A percentile compares a stretch with the other conserved stretches of the same genome.
phyloP scores from a whole-genome alignment of 2,888 invertebrate species.

The Odontocolon sp. region DNA sequence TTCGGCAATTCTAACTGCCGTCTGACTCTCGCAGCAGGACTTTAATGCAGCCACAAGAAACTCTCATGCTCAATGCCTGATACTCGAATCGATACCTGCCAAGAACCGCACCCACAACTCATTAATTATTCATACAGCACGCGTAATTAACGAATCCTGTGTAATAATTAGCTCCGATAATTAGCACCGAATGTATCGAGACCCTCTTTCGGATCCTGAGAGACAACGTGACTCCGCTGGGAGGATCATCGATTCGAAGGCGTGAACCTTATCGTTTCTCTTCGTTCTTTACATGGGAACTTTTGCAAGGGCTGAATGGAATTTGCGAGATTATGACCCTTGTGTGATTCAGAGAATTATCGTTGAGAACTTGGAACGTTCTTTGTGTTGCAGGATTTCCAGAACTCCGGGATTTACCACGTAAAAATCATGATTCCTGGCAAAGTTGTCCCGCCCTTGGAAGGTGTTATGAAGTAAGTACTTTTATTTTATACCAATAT shows the following conservation, averaged over 20 bases:
- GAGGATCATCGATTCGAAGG: conserved; percentile 61
- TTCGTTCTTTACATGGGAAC: conserved; percentile 43
- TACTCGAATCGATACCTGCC: conserved; percentile 29
- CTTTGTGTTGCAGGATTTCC: conserved; percentile 80
- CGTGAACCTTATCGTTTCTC: conserved; percentile 56
- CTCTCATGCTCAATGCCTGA: not conserved
- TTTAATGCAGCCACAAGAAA: not conserved
- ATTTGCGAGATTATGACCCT: conserved; percentile 5
- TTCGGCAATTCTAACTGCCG: too few relatives aligned
- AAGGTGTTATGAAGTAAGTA: conserved; percentile 80
- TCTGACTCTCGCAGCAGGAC: too few relatives aligned
- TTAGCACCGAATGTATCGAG: conserved; percentile 57
- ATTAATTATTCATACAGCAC: conserved; percentile 56
- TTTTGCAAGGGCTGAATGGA: conserved; percentile 43
- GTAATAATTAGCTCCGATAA: conserved; percentile 64
- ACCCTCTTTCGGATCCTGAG: conserved; percentile 15
- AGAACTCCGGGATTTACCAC: conserved; percentile 79
- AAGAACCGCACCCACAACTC: conserved; percentile 29
- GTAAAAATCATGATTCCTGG: conserved; percentile 83
- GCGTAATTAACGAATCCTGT: conserved; percentile 59
- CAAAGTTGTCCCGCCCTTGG: conserved; percentile 80
- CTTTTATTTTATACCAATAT: not conserved
- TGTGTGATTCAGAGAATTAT: conserved; percentile 8
- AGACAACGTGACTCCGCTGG: conserved; percentile 29
- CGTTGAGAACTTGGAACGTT: not conserved